Base-by-base conservation (phyloP, 1,140 invertebrate species). In the Ceratitis capitata region DNA sequence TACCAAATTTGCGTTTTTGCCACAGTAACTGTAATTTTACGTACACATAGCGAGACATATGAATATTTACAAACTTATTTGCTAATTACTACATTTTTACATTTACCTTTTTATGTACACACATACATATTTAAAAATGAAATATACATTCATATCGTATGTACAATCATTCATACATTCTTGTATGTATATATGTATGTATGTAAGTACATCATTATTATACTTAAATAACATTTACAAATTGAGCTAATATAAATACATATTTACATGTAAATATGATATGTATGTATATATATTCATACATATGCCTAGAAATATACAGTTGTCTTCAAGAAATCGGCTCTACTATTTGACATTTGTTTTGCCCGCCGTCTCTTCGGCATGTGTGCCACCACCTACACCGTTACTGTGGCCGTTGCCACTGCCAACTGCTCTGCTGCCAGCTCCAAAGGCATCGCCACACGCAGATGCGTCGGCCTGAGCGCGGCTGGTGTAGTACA, bases 401-500 rank as follows among this genome's bases (percentile, higher is more conserved):
- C 23, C 23, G 64, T 74, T 74, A 29, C 26, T 19, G 49, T 83
- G 10, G 29, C n/a, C 49, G 47, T 83, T 56, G 56, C 56, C 35
- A 42, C 32, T 83, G 23, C 26, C 45, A 35, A 35, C 42, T 16
- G 14, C 26, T n/a, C 23, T 29, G 53, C 19, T 35, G 16, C 83
- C 23, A 7, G 45, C 7, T 9, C 23, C 12, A 14, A 83, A 2
- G 29, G 6, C 82, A 32, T 83, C 42, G 0, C 47, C 82, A 16
- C 23, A n/a, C 12, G 82, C 82, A 42, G 45, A 47, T 12, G 6
- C 83, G 29, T 58, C 83, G 83, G 35, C 83, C 35, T 82, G 78
- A 3, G 45, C 53, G 9, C 84, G 69, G 39, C 69, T 78, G 39
- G 69, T 85, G 84, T 91, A 91, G 45, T 89, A 88, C 88, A 91